These are phyloP conservation scores for Caenorhabditis sinica DNA, from an alignment of 2,888 invertebrate species.

Conservation along the genomic window DNA sequence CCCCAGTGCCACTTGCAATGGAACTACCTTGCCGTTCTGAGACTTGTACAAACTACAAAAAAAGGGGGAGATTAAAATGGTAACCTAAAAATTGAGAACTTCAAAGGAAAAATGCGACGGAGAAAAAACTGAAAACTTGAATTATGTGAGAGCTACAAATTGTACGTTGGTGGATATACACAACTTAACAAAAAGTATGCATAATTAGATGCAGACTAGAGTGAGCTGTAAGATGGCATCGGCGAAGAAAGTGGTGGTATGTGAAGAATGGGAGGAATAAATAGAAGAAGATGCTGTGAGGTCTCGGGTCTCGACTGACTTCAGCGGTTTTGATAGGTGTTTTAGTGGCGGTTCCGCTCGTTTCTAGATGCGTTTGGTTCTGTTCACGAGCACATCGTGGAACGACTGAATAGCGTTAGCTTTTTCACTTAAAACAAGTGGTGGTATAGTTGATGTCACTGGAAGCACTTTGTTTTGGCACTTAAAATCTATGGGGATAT, in stretches of 20 bases:
- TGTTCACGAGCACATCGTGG: constrained; percentile 37
- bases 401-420: constrained; percentile 35
- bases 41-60: not conserved
- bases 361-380: constrained; percentile 8
- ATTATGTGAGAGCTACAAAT: not conserved
- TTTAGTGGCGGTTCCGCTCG: constrained; percentile 48
- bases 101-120: no score
- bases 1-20: not conserved
- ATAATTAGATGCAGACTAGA: constrained; percentile 25
- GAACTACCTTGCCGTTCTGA: constrained; percentile 9
- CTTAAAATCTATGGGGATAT: not conserved
- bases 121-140: no score
- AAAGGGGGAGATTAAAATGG: no score
- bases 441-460: constrained; percentile 18
- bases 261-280: constrained; percentile 20
- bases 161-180: not conserved
- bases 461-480: constrained; percentile 11
- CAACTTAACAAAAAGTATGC: constrained; percentile 11
- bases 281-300: not conserved
- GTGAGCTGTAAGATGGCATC: constrained; percentile 8
- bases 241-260: not conserved
- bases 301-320: not conserved
- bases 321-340: constrained; percentile 64
- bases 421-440: constrained; percentile 40
- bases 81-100: not conserved